These are phyloP conservation scores for Melanotaenia pygmaea DNA, from an alignment of 2,797 vertebrate species.

Conservation along the genomic window DNA sequence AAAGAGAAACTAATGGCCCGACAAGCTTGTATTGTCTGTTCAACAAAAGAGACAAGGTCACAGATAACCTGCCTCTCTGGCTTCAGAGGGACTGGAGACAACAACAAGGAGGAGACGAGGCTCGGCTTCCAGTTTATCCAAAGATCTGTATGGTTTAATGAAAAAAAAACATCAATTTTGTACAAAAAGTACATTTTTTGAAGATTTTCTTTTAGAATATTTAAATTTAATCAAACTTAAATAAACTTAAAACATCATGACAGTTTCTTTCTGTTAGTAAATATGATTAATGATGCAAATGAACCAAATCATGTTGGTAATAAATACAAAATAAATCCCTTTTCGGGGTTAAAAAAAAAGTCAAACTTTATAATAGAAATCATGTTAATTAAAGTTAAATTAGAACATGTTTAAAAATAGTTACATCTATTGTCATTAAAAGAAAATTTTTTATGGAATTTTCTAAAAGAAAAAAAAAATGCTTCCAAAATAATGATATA, in stretches of 20 bases:
- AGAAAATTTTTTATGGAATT: not conserved
- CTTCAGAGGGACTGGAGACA: constrained; percentile 61
- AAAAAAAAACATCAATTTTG: not conserved
- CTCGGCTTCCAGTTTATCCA: not conserved
- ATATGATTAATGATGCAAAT: too few species aligned
- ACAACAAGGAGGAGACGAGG: not conserved
- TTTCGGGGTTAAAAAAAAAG: too few species aligned
- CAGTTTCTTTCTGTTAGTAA: too few species aligned
- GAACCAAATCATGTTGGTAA: too few species aligned
- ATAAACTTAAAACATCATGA: too few species aligned
- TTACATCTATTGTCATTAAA: not conserved
- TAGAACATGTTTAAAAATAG: not conserved
- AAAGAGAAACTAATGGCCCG: constrained; percentile 75
- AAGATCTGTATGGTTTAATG: constrained; percentile 1
- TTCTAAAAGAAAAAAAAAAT: not conserved
- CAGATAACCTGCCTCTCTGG: constrained; percentile 62
- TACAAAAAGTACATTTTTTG: not conserved
- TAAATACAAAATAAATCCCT: too few species aligned
- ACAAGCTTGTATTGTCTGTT: constrained; percentile 74
- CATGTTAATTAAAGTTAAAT: too few species aligned
- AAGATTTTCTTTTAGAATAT: too few species aligned
- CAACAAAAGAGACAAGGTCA: constrained; percentile 73
- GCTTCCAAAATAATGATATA: not conserved
- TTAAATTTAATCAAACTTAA: too few species aligned
- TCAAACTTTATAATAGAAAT: too few species aligned